phyloP scores from a whole-genome alignment of 2,888 invertebrate genomes.

The Nowickia ferox region DNA sequence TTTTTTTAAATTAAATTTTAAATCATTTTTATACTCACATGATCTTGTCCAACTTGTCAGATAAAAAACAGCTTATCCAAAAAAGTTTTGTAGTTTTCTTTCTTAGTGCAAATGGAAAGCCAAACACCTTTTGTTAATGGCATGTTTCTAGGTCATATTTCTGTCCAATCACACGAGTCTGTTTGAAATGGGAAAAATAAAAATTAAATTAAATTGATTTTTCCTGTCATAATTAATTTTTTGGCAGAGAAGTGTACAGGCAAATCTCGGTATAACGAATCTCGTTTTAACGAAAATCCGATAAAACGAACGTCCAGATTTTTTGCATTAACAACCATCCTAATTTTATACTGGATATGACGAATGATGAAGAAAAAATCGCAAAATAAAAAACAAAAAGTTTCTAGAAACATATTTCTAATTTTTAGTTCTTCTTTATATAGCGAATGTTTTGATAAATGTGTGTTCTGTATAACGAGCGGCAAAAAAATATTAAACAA shows the following conservation, averaged over 20 bases:
- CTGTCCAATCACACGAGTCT: background rate
- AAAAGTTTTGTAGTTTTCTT: background rate
- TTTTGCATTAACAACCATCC: no score
- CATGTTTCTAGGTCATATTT: background rate
- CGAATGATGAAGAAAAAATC: no score
- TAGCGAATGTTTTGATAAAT: no score
- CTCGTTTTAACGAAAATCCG: no score
- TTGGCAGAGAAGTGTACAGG: background rate
- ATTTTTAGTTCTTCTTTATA: no score
- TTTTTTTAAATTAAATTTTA: background rate
- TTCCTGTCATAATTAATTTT: background rate
- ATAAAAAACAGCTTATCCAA: background rate
- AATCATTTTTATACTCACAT: background rate
- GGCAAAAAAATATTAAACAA: no score
- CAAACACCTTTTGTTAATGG: background rate
- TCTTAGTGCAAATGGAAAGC: background rate
- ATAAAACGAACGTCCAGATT: no score
- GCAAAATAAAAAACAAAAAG: no score
- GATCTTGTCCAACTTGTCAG: background rate
- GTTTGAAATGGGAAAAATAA: background rate
- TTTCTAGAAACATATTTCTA: no score
- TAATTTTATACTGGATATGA: no score
- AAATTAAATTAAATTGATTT: background rate
- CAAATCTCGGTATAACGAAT: no score
- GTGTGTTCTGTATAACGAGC: no score